Evolutionary conservation across 2,888 invertebrate genomes (phyloP).

Genomic region (Mesorhabditis spiculigera): DNA sequence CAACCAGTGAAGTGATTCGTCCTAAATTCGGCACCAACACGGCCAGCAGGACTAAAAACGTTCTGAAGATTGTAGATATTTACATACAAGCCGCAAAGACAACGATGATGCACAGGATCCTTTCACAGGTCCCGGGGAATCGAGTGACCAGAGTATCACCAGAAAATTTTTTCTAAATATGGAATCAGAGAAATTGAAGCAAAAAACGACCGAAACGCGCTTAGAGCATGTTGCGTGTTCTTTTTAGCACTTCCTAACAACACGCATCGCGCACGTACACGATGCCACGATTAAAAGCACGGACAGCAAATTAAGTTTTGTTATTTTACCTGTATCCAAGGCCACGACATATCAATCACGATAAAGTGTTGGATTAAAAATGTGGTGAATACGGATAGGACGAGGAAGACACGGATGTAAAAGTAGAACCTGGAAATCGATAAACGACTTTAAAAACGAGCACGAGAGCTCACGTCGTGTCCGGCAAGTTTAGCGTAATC

Average conservation of each 20-base stretch:
- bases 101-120: background rate
- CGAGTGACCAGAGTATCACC: too few species aligned
- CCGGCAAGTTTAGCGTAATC: background rate
- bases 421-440: background rate
- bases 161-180: background rate
- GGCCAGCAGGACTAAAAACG: background rate
- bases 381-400: background rate
- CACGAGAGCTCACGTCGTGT: background rate
- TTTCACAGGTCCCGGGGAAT: background rate
- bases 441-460: background rate
- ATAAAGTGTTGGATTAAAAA: background rate
- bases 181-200: background rate
- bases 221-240: too few species aligned
- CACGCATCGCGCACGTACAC: too few species aligned
- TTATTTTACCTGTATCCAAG: background rate
- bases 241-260: background rate
- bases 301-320: too few species aligned
- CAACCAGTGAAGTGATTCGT: background rate
- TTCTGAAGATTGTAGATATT: too few species aligned
- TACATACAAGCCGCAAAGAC: too few species aligned
- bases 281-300: too few species aligned
- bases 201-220: too few species aligned
- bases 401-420: background rate
- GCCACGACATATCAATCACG: background rate
- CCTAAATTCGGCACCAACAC: background rate